Conservation (phyloP, 1,140 invertebrate species). For the Bombus haemorrhoidalis region DNA sequence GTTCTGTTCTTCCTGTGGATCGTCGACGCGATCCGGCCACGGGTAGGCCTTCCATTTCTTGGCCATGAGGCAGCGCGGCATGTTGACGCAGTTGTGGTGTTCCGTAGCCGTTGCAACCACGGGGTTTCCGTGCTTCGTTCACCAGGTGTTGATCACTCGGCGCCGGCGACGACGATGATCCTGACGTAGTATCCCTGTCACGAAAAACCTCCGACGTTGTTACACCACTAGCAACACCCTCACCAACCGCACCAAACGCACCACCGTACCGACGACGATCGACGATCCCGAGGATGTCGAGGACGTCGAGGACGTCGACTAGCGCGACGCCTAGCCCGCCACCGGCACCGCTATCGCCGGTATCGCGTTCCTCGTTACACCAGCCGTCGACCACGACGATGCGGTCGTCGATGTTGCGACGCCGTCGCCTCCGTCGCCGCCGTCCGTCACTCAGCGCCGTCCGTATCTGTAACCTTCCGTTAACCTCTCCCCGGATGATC, state of each 20-base stretch:
- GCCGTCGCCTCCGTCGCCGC: slow-evolving; percentile 69
- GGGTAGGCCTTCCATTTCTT: slow-evolving; percentile 95
- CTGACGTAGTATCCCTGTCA: slow-evolving; percentile 18
- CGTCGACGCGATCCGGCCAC: slow-evolving; percentile 88
- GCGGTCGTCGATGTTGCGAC: slow-evolving; percentile 59
- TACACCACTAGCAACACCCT: slow-evolving; percentile 58
- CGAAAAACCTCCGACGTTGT: slow-evolving; percentile 20
- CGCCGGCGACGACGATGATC: slow-evolving; percentile 12
- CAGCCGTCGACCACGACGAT: slow-evolving; percentile 30
- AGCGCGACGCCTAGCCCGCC: slow-evolving; percentile 29
- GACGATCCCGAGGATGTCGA: slow-evolving; percentile 43
- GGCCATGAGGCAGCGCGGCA: slow-evolving; percentile 94
- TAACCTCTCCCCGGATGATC: slow-evolving; percentile 26
- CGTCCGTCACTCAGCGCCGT: slow-evolving; percentile 59
- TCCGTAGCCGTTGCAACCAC: neutral
- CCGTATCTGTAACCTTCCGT: slow-evolving; percentile 33
- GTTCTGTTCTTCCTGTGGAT: slow-evolving; percentile 71
- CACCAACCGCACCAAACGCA: slow-evolving; percentile 57
- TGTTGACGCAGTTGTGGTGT: slow-evolving; percentile 68
- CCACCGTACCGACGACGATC: slow-evolving; percentile 49
- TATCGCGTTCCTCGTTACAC: neutral
- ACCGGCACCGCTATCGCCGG: slow-evolving; percentile 19
- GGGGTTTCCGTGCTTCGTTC: neutral
- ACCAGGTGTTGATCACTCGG: slow-evolving; percentile 7
- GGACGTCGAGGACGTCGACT: slow-evolving; percentile 27